Evolutionary conservation across 2,797 vertebrate species (phyloP), one percentile per base, ranked within the genome.

Genomic region (Knipowitschia caucasica): DNA sequence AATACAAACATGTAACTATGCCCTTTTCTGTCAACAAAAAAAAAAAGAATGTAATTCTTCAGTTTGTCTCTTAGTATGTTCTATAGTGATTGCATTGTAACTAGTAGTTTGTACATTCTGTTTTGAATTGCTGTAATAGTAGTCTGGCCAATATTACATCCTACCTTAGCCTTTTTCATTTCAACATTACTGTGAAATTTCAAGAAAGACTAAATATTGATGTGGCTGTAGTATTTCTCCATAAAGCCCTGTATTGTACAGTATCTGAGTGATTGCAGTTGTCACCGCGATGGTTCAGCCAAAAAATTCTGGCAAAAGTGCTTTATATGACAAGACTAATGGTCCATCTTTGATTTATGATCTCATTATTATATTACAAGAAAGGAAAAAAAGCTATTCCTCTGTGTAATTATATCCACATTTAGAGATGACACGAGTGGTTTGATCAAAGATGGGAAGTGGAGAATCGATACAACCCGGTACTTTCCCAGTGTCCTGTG

Each of bases 321-420:
- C 50, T 77, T 67, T 53, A 62, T 63, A 53, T 43, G 46, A 54
- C 50, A 46, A 70, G 56, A 44, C 64, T 50, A 73, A 56, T 70
- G 53, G 61, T 62, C 54, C 30, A 2, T 4, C 9, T 1, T 56
- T 76, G 68, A 75, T 74, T 71, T 62, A 80, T 74, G 47, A 54
- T 56, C 29, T 56, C 39, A 69, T 78, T 78, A 50, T 59, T 57
- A 7, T 23, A 60, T 67, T 62, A 30, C 44, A 46, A 46, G 26
- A 50, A 65, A 36, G 53, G 58, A 25, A 64, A 64, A 67, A 50
- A 61, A 67, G 30, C 20, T 44, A 18, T 63, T 67, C 29, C 55
- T 33, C 44, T 43, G 55, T 64, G 40, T 42, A 21, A 44, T 63
- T 27, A 15, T 45, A 46, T 73, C 60, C 63, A 27, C 44, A 40